Evolutionary conservation across 1,140 invertebrate genomes (phyloP), one percentile per base, ranked within the genome.

Genomic region (Amyelois transitella): DNA sequence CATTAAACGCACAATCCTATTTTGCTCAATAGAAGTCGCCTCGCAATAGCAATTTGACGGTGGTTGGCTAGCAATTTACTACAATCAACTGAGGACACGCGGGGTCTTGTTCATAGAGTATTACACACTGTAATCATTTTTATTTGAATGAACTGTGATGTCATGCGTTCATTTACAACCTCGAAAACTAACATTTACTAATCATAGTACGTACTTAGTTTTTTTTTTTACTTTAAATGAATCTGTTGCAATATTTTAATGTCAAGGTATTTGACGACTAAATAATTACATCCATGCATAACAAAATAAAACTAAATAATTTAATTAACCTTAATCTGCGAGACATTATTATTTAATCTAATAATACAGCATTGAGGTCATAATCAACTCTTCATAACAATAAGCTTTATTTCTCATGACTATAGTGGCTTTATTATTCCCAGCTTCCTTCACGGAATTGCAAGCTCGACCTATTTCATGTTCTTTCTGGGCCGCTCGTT

Each of bases 31-130:
- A 51, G 49, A 51, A 53, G 55, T 47, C 18, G 53, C 61, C 63
- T 72, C 56, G 63, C 62, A 43, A 59, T 53, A 60, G 68, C 64
- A 75, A 81, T 83, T 77, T 80, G 68, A 60, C 76, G 72, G 72
- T 75, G 65, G 76, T 72, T 78, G 68, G 62, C 60, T 66, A 72
- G 55, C 77, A 81, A 81, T 83, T 79, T 76, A 69, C 60, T 50
- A 64, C 68, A 80, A 77, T 79, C 69, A 75, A 62, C 43, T 63
- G 54, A 49, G 22, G 55, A 28, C 17, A 48, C 20, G 19, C 18
- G 5, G 45, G 18, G 19, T 21, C 20, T 21, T 48, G 45, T 48
- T 48, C 20, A 48, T 48, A 19, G 21, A 22, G 18, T 47, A 47
- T 20, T 38, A n/a, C 2, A 19, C 18, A 48, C 32, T 14, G 32